Base-by-base conservation (phyloP, 2,888 invertebrate genomes). In the Creontiades dilutus region DNA sequence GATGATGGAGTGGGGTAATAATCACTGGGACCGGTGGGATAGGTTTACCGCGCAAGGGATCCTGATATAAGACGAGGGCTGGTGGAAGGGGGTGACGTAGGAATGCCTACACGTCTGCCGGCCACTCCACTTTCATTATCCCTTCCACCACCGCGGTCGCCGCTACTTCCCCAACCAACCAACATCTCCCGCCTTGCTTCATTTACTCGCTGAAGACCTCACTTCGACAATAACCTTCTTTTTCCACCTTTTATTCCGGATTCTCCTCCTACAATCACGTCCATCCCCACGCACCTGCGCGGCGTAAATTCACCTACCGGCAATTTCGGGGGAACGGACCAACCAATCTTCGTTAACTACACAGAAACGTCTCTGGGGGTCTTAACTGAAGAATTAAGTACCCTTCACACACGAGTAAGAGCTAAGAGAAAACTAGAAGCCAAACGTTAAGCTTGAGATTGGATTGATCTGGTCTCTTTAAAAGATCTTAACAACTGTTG, bases 61-160 rank as follows among this genome's bases (percentile, higher is more conserved):
- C 47, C 27, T 23, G 52, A 19, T 48, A 80, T 14, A 14, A n/a
- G 80, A 19, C 19, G 80, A 80, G 16, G 46, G 80, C 9, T n/a
- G 46, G 46, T 1, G 14, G 80, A 19, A 48, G n/a, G 46, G 52
- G 23, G 52, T 82, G 52, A 52, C 82, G 19, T 48, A 48, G 82
- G 82, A 82, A 82, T 82, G 82, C 82, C 82, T 82, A 27, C 82
- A 82, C 82, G 82, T 82, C 52, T 48, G 47, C 48, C 48, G 48
- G 27, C 82, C 27, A 82, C 82, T 82, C 82, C 52, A 82, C 82
- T 82, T 82, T 47, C 82, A 82, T 82, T 82, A 82, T 82, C 82
- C 82, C 82, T 48, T 52, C 82, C 82, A 48, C 80, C 7, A 46
- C 80, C 28, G 7, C 19, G 82, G 48, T 82, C 48, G 47, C 82